A percentile compares a stretch with the other conserved stretches of the same genome.
These are phyloP conservation scores for Squalus acanthias DNA, from an alignment of 2,797 vertebrate species.

Conservation along the genomic window DNA sequence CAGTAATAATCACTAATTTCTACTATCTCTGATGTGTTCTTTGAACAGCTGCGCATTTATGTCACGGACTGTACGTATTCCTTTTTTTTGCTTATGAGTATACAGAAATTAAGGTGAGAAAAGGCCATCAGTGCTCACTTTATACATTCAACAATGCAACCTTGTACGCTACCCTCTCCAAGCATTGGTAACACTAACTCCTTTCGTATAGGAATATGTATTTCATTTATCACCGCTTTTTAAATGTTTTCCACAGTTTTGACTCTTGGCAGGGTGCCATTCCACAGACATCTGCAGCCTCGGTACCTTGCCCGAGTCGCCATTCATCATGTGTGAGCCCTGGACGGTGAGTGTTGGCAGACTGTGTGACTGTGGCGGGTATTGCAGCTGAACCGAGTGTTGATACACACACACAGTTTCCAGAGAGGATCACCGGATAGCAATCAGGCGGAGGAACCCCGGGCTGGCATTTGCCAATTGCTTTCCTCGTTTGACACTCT, in stretches of 20 bases:
- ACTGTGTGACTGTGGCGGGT: background rate
- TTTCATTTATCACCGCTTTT: background rate
- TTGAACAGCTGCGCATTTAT: background rate
- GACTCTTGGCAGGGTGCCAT: background rate
- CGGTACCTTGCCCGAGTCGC: background rate
- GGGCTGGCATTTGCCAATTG: background rate
- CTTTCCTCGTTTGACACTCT: background rate
- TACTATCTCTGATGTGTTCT: background rate
- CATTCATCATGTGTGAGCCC: background rate
- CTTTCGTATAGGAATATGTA: background rate
- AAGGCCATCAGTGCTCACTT: background rate
- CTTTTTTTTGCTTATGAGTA: background rate
- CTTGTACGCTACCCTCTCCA: background rate
- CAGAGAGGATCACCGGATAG: background rate
- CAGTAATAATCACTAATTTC: background rate
- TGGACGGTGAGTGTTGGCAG: background rate
- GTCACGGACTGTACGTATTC: background rate
- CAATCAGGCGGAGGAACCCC: background rate
- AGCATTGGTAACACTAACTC: background rate
- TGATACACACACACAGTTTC: background rate
- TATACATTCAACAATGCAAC: background rate
- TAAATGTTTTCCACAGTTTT: background rate
- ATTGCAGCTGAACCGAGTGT: background rate
- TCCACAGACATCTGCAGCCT: background rate
- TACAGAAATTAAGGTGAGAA: background rate